Evolutionary conservation across 2,888 invertebrate genomes (phyloP), one percentile per base, ranked within the genome.

Genomic region (Isotomurus palustris): DNA sequence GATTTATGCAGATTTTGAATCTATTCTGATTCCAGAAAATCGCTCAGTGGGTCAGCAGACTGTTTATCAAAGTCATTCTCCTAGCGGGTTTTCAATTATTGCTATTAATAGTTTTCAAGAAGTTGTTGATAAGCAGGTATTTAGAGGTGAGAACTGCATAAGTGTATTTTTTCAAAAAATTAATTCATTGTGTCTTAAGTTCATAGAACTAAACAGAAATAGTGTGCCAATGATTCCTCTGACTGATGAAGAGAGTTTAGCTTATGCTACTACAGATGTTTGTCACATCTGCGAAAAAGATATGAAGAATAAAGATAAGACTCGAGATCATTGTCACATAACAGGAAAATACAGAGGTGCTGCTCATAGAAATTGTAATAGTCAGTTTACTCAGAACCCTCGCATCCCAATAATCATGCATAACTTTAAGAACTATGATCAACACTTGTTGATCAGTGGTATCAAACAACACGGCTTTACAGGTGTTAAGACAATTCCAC

Each of bases 281-380:
- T 49, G 49, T 21, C 35, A 32, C 21, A 49, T 49, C 35, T 49
- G 49, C 19, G 12, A 6, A 21, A 14, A 35, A 24, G 3, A n/a
- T 21, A 6, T 49, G 4, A 3, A 17, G 10, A 8, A 5, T 19
- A 19, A 56, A 22, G 35, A 35, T 5, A 56, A 38, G 14, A 35
- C 28, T 53, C 3, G 38, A 25, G 45, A 60, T 17, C 60, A 60
- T 51, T 1, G 21, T n/a, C 60, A 56, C 22, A 12, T 45, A 8
- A 43, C 43, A 1, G 36, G 41, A 14, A 19, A 5, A 6, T 41
- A 19, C 2, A 1, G 40, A 12, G 48, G 52, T 19, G 6, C 19
- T 10, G 40, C 22, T 2, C 51, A 55, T 19, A 27, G n/a, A 10
- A 21, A 19, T 12, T 52, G 55, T 36, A 56, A 56, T 19, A 25